phyloP scores from a whole-genome alignment of 2,797 vertebrate genomes.

The Setipinna tenuifilis region DNA sequence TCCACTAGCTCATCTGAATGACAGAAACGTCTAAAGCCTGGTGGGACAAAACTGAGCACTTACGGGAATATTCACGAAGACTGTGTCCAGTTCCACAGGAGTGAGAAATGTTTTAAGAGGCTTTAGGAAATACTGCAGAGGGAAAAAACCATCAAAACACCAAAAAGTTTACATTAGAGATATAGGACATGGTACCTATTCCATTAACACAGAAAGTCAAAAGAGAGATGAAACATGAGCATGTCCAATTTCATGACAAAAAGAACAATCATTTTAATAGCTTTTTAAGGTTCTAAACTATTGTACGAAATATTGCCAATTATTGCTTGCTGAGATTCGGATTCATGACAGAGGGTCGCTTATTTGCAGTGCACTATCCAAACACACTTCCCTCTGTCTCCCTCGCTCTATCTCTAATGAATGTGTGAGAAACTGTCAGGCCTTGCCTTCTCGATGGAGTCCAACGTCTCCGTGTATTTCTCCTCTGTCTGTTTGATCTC shows the following conservation, averaged over 20 bases:
- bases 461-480: slow-evolving; percentile 96
- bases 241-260: too few species aligned
- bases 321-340: neutral
- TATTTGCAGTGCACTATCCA: slow-evolving; percentile 4
- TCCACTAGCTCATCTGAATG: neutral
- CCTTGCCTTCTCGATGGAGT: slow-evolving; percentile 94
- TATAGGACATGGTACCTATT: too few species aligned
- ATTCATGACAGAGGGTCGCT: neutral
- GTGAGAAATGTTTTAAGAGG: slow-evolving; percentile 90
- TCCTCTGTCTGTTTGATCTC: slow-evolving; percentile 98
- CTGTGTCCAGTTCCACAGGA: slow-evolving; percentile 81
- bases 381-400: neutral
- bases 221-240: neutral
- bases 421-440: neutral
- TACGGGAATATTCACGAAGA: slow-evolving; percentile 97
- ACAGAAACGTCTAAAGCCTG: neutral
- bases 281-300: neutral
- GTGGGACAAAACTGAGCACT: slow-evolving; percentile 61
- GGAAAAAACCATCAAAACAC: slow-evolving; percentile 44
- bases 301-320: neutral
- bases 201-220: neutral
- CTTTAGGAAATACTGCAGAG: slow-evolving; percentile 89
- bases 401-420: neutral
- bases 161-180: neutral
- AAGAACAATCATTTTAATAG: neutral